phyloP scores from a whole-genome alignment of 2,113 vertebrate species.

The Alouatta palliata region DNA sequence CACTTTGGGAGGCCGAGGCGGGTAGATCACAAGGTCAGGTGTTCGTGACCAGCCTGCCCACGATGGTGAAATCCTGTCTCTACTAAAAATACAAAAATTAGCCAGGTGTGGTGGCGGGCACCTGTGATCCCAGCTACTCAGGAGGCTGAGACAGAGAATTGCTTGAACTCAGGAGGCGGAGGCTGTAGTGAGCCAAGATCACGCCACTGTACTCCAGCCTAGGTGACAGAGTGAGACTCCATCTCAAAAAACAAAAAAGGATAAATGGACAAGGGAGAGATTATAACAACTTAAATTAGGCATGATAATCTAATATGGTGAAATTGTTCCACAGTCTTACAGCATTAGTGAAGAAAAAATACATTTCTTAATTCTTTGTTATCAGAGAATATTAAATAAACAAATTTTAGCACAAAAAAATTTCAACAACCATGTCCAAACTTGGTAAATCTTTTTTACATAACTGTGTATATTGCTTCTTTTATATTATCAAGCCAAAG shows the following conservation, averaged over 20 bases:
- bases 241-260: neutral
- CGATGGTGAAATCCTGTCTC: too few species aligned
- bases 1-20: too few species aligned
- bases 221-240: too few species aligned
- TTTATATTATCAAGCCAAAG: neutral
- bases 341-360: neutral
- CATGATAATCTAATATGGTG: neutral
- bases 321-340: neutral
- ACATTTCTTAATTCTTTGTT: constrained; percentile 1
- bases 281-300: neutral
- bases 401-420: neutral
- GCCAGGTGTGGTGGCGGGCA: too few species aligned
- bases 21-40: too few species aligned
- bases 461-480: neutral
- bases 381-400: neutral
- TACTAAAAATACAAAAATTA: too few species aligned
- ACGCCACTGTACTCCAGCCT: too few species aligned
- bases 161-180: too few species aligned
- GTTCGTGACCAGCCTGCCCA: too few species aligned
- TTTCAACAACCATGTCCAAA: neutral
- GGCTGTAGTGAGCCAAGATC: too few species aligned
- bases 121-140: too few species aligned
- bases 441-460: constrained; percentile 35
- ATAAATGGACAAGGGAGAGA: neutral
- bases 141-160: too few species aligned